Base-by-base conservation (phyloP, 2,797 vertebrate species). In the Poecilia wingei region DNA sequence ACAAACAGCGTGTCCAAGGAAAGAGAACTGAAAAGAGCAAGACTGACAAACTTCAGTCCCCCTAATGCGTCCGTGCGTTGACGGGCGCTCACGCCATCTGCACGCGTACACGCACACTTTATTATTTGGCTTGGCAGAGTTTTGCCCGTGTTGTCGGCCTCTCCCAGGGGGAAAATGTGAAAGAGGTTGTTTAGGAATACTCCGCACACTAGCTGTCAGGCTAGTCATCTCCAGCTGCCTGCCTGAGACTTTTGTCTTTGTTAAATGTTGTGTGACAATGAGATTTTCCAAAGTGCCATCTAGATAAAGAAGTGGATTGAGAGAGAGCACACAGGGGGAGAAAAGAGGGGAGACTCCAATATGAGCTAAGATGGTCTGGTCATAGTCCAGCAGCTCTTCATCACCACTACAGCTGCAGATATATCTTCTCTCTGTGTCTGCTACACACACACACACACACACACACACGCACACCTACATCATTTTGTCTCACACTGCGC, bases 261-360 rank as follows among this genome's bases (percentile, higher is more conserved):
- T 93, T 94, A 94, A 95, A 94, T 95, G 94, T 94, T 94, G 89
- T 94, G 94, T 94, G 93, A 94, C 94, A 93, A 93, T 94, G 92
- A 93, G 91, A 91, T 94, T 95, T 94, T 94, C 92, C 87, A 90
- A 93, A 88, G 92, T 91, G 93, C 92, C 93, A 91, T 88, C 87
- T 25, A 91, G 93, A 95, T 94, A 93, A 94, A 93, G 87, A 89
- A 94, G 91, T 94, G 91, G 79, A 86, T 87, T 83, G 78, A 89
- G 86, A 91, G 83, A 75, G 76, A 53, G 72, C 72, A 46, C 12
- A 20, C 2, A 1, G 75, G 59, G 61, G 46, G 39, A 8, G 7
- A 8, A 8, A 16, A 41, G 14, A 78, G 69, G 85, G 74, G 77
- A 4, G 78, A 64, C 57, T 86, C 61, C 51, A 89, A 88, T 89